Evolutionary conservation across 2,797 vertebrate genomes (phyloP).

Genomic region (Bovichtus diacanthus): DNA sequence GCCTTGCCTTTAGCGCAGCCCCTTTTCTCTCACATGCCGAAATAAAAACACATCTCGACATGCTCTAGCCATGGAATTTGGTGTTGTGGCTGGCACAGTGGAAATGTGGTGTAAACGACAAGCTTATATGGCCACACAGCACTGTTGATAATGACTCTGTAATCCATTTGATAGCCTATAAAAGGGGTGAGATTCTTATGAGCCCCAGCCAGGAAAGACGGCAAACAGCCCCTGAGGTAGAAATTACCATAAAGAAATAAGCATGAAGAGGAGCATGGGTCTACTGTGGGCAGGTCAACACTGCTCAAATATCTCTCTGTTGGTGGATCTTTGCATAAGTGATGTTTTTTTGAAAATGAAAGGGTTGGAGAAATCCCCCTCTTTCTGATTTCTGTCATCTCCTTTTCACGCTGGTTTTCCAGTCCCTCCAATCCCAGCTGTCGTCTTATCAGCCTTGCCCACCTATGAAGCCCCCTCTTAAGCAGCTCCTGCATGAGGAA

Average conservation of each 20-base stretch:
- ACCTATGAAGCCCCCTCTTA: constrained; percentile 73
- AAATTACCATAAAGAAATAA: constrained; percentile 62
- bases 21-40: constrained; percentile 28
- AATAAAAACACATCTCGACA: constrained; percentile 12
- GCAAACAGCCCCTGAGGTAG: constrained; percentile 57
- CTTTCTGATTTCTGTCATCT: constrained; percentile 64
- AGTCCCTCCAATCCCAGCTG: constrained; percentile 54
- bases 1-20: constrained; percentile 50
- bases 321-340: constrained; percentile 49
- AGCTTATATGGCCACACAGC: constrained; percentile 52
- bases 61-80: constrained; percentile 46
- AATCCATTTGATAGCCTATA: constrained; percentile 76
- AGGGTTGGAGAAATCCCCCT: constrained; percentile 46
- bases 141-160: constrained; percentile 74
- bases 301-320: constrained; percentile 32
- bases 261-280: constrained; percentile 41
- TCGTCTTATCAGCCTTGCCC: constrained; percentile 74
- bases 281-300: constrained; percentile 39
- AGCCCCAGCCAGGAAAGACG: constrained; percentile 42
- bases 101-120: constrained; percentile 57
- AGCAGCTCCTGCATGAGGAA: constrained; percentile 64
- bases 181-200: constrained; percentile 62
- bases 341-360: constrained; percentile 54
- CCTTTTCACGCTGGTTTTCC: constrained; percentile 65
- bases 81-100: constrained; percentile 60